Evolutionary conservation across 2,113 vertebrate genomes (phyloP).

Genomic region (Silurus asotus): DNA sequence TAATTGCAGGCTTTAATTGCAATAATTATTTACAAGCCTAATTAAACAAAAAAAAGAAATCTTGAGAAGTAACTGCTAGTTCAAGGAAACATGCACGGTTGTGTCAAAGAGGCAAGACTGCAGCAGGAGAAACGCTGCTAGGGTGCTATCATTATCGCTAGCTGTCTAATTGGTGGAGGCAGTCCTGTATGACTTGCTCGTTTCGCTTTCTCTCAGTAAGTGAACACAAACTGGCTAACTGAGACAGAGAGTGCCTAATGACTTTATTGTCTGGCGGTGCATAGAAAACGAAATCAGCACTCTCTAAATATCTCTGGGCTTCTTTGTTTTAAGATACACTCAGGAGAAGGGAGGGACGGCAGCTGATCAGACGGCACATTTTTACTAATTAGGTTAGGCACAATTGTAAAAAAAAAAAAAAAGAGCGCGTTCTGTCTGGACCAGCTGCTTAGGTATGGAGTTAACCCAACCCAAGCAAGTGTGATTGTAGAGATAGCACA

Average conservation of each 20-base stretch:
- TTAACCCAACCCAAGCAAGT: neutral
- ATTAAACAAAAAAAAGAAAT: constrained; percentile 74
- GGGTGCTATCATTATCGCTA: constrained; percentile 50
- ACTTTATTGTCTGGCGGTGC: constrained; percentile 9
- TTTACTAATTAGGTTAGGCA: neutral
- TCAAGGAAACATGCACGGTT: constrained; percentile 68
- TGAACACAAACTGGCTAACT: constrained; percentile 26
- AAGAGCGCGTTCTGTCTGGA: too few species aligned
- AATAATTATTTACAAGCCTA: constrained; percentile 84
- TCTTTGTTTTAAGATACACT: constrained; percentile 20
- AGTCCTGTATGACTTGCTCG: constrained; percentile 37
- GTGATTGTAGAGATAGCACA: neutral
- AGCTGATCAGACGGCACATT: neutral
- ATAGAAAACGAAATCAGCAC: constrained; percentile 18
- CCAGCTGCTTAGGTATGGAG: neutral
- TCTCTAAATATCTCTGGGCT: constrained; percentile 34
- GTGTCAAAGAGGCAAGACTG: constrained; percentile 64
- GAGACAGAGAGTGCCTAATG: constrained; percentile 38
- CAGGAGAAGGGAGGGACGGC: neutral
- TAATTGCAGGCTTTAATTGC: constrained; percentile 83
- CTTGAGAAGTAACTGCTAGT: constrained; percentile 65
- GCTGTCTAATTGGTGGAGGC: constrained; percentile 67
- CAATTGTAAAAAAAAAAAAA: neutral
- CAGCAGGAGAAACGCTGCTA: constrained; percentile 55
- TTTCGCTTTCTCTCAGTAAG: constrained; percentile 17